Evolutionary conservation across 2,113 vertebrate genomes (phyloP), one percentile per base, ranked within the genome.

Genomic region (Dromiciops gliroides): DNA sequence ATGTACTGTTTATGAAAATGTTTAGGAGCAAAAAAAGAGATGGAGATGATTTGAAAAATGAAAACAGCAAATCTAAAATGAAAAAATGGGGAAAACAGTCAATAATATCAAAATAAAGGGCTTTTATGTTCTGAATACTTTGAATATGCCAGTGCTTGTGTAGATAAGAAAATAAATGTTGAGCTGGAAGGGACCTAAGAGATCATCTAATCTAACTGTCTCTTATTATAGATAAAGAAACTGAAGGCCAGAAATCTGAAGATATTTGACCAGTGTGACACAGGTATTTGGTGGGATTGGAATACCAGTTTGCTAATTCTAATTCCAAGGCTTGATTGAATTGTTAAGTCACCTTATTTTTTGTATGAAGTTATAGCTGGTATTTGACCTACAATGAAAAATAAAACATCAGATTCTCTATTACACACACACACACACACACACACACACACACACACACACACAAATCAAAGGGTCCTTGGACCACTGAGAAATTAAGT

Each of bases 401-500:
- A n/a, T n/a, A n/a, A n/a, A n/a, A 44, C 37, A 75, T 75, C 16
- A 75, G 44, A 75, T 75, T 75, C 16, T 75, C 37, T 19, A 83
- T 44, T n/a, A n/a, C n/a, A n/a, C n/a, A n/a, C n/a, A n/a, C n/a
- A n/a, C n/a, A n/a, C n/a, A n/a, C n/a, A n/a, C n/a, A n/a, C n/a
- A n/a, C n/a, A n/a, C n/a, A n/a, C n/a, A n/a, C n/a, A n/a, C n/a
- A n/a, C n/a, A n/a, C n/a, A n/a, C n/a, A n/a, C n/a, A n/a, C n/a
- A n/a, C n/a, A n/a, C n/a, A n/a, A 23, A 83, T n/a, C 4, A n/a
- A 75, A 5, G 67, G 67, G n/a, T 8, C 1, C 67, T 44, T 83
- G 19, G 19, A 83, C 16, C 16, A 8, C n/a, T 22, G 19, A 89
- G 11, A 95, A 47, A 91, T 91, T 95, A 93, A 92, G 26, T 96